Evolutionary conservation across 2,113 vertebrate species (phyloP).

Genomic region (Brachyistius frenatus): DNA sequence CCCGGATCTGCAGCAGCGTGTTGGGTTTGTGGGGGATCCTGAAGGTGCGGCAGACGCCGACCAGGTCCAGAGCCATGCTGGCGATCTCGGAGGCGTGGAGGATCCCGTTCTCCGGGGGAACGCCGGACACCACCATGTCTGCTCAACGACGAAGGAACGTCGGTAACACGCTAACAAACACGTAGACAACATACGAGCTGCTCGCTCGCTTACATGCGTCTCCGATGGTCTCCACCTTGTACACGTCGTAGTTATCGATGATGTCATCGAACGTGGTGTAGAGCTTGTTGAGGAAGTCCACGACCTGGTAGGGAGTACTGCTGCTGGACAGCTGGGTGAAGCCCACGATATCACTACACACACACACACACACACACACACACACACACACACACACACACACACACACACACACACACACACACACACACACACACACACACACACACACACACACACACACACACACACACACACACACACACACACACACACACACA

Average conservation of each 20-base stretch:
- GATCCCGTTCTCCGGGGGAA: conserved; percentile 87
- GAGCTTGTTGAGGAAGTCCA: conserved; percentile 89
- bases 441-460: conserved; percentile 10
- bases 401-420: too few relatives aligned
- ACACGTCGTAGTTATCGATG: conserved; percentile 89
- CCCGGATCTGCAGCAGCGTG: conserved; percentile 86
- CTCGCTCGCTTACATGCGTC: conserved; percentile 83
- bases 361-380: not conserved
- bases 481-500: conserved; percentile 14
- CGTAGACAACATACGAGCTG: too few relatives aligned
- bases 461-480: conserved; percentile 45
- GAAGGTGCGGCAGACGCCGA: conserved; percentile 87
- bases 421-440: conserved; percentile 12
- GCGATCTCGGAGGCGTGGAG: conserved; percentile 85
- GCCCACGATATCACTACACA: conserved; percentile 88
- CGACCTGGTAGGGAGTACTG: conserved; percentile 88
- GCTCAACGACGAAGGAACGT: not conserved
- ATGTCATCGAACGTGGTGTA: conserved; percentile 90
- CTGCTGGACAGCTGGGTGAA: conserved; percentile 90
- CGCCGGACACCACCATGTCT: conserved; percentile 91
- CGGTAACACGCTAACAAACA: not conserved
- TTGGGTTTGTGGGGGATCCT: conserved; percentile 88
- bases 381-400: too few relatives aligned
- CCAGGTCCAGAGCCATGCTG: conserved; percentile 89
- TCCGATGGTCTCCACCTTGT: conserved; percentile 90